phyloP scores from a whole-genome alignment of 2,797 vertebrate genomes.

The Macroramphosus scolopax region DNA sequence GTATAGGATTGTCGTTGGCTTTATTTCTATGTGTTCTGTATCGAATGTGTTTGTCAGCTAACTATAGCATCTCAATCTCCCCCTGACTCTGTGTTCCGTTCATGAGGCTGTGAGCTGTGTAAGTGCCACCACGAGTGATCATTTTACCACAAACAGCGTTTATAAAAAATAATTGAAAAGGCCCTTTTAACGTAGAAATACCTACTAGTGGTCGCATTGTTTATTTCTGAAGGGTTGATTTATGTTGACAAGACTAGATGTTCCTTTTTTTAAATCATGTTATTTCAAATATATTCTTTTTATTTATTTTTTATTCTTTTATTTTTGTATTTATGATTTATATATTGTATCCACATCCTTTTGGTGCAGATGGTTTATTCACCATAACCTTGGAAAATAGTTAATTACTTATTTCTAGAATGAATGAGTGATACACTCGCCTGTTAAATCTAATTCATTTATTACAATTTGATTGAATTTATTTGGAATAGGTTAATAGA shows the following conservation, averaged over 20 bases:
- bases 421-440: conserved; percentile 2
- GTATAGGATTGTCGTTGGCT: conserved; percentile 51
- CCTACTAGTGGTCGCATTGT: conserved; percentile 5
- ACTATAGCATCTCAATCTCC: conserved; percentile 41
- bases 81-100: conserved; percentile 29
- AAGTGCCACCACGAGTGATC: conserved; percentile 25
- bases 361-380: too few species aligned
- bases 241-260: too few species aligned
- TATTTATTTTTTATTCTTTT: too few species aligned
- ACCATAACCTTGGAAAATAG: too few species aligned
- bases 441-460: conserved; percentile 12
- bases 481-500: conserved; percentile 5
- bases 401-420: background rate
- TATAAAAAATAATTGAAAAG: conserved; percentile 23
- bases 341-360: too few species aligned
- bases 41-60: conserved; percentile 37
- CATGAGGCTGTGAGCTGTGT: conserved; percentile 16
- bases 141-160: conserved; percentile 26
- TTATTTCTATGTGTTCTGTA: conserved; percentile 46
- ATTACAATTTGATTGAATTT: conserved; percentile 11
- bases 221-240: conserved; percentile 3
- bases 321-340: background rate
- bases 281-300: too few species aligned
- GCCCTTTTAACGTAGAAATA: conserved; percentile 10
- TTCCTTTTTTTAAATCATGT: background rate